Conservation (phyloP, 2,113 vertebrate species). For the human region DNA sequence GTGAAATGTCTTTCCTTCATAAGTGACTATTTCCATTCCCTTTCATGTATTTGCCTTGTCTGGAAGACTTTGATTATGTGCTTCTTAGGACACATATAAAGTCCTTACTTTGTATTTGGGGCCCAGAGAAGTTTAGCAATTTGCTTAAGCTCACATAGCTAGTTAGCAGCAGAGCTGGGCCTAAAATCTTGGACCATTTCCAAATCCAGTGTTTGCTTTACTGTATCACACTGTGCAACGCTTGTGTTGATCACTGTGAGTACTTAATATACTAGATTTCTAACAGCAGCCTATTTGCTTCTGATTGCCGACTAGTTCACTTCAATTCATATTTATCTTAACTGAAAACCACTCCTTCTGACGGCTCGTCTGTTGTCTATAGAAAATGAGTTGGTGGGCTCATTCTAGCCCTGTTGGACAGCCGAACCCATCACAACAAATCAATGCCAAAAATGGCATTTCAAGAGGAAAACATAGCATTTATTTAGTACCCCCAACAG, state of each 20-base stretch:
- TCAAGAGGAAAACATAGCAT: slow-evolving; percentile 55
- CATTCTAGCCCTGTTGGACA: slow-evolving; percentile 67
- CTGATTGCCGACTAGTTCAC: slow-evolving; percentile 64
- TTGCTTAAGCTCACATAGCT: not conserved
- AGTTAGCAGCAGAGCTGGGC: not conserved
- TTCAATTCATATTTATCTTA: slow-evolving; percentile 69
- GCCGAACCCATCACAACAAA: slow-evolving; percentile 67
- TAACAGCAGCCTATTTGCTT: slow-evolving; percentile 61
- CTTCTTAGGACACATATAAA: not conserved
- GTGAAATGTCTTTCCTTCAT: slow-evolving; percentile 23
- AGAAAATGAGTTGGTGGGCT: slow-evolving; percentile 66
- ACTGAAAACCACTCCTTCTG: slow-evolving; percentile 62
- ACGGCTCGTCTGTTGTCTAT: slow-evolving; percentile 21
- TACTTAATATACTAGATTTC: slow-evolving; percentile 65
- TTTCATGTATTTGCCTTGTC: slow-evolving; percentile 34
- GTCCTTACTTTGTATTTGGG: slow-evolving; percentile 7
- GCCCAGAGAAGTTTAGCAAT: slow-evolving; percentile 16
- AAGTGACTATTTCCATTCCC: slow-evolving; percentile 45
- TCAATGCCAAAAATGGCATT: slow-evolving; percentile 66
- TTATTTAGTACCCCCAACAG: slow-evolving; percentile 68
- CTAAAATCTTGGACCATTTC: slow-evolving; percentile 50
- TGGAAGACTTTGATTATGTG: slow-evolving; percentile 20
- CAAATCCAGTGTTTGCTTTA: not conserved
- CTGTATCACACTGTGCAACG: slow-evolving; percentile 64
- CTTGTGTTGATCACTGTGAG: slow-evolving; percentile 59